Evolutionary conservation across 2,888 invertebrate species (phyloP).

Genomic region (Stenchaetothrips biformis): DNA sequence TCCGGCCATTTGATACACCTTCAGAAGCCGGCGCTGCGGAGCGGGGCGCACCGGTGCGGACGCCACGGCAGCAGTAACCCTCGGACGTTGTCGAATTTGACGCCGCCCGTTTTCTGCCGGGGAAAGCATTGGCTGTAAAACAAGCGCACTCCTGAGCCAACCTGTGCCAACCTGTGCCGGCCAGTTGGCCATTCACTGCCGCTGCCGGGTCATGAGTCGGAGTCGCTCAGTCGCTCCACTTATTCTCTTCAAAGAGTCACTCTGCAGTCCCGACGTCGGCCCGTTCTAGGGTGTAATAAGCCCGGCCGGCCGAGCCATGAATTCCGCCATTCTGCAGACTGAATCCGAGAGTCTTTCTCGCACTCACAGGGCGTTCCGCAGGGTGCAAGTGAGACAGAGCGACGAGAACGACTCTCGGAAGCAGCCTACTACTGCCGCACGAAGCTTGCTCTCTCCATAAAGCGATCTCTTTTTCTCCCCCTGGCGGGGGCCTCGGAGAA

Average conservation of each 20-base stretch:
- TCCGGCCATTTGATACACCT: neutral
- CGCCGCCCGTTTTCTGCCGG: neutral
- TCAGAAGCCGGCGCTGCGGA: neutral
- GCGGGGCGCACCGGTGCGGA: neutral
- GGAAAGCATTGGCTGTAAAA: neutral
- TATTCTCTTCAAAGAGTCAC: no score
- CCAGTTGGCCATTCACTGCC: no score
- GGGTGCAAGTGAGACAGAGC: neutral
- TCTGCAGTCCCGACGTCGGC: no score
- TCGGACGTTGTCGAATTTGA: neutral
- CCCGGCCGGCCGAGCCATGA: no score
- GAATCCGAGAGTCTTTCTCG: neutral
- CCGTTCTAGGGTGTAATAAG: no score
- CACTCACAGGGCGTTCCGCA: neutral
- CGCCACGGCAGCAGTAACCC: neutral
- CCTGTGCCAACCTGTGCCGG: no score
- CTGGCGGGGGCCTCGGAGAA: neutral
- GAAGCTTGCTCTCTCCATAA: neutral
- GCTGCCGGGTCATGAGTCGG: no score
- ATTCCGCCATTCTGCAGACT: neutral
- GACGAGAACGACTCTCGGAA: neutral
- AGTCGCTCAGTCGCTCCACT: no score
- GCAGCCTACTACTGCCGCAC: neutral
- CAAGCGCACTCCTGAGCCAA: neutral
- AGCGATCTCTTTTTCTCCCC: neutral